Conservation (phyloP, 2,797 vertebrate species). For the Myotis planiceps region DNA sequence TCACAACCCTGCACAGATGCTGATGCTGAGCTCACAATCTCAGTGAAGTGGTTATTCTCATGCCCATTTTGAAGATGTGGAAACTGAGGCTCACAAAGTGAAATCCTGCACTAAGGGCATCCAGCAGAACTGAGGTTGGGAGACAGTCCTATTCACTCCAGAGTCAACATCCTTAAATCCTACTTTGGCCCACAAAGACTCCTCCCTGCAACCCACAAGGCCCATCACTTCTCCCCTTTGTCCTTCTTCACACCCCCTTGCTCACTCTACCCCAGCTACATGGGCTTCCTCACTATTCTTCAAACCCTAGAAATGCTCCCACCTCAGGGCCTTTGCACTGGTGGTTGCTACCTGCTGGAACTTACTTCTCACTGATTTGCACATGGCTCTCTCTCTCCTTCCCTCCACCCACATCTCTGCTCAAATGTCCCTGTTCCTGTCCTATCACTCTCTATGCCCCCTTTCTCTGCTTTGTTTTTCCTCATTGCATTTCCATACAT, state of each 20-base stretch:
- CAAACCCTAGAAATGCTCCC: not conserved
- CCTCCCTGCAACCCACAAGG: rapidly evolving
- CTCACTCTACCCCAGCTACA: not conserved
- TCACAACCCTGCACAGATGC: rapidly evolving
- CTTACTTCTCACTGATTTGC: not conserved
- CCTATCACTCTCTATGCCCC: not conserved
- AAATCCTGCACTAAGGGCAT: not conserved
- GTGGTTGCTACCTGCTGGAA: too few relatives aligned
- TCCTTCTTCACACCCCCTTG: rapidly evolving
- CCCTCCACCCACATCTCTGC: rapidly evolving
- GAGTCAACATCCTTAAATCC: not conserved
- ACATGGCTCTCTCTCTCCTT: not conserved
- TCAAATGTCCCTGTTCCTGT: not conserved
- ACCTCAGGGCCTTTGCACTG: not conserved
- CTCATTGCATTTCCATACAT: not conserved
- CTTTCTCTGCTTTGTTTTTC: not conserved
- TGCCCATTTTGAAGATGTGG: not conserved
- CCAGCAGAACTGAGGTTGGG: not conserved
- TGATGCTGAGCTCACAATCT: not conserved
- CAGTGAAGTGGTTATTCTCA: not conserved
- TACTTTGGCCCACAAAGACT: not conserved
- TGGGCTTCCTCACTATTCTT: not conserved
- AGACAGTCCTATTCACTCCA: not conserved
- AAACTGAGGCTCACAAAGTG: not conserved
- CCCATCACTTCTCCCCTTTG: not conserved